Conservation (phyloP, 2,888 invertebrate species). For the Teleiodes luculella region DNA sequence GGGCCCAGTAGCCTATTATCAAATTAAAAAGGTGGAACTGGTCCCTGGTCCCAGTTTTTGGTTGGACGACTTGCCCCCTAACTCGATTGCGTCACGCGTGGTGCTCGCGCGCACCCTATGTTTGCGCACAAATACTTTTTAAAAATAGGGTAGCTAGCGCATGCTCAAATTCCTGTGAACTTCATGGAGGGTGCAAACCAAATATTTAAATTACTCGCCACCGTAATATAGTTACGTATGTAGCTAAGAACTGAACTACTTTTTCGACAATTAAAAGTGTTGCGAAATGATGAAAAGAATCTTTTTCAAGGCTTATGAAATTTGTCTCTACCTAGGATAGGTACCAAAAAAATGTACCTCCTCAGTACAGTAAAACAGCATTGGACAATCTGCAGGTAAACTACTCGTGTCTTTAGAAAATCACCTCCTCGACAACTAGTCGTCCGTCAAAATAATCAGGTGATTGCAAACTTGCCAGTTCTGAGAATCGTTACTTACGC, state of each 20-base stretch:
- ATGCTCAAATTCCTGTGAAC: constrained; percentile 33
- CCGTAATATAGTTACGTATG: too few relatives aligned
- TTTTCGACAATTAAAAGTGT: too few relatives aligned
- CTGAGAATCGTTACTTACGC: constrained; percentile 25
- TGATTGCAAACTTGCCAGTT: constrained; percentile 27
- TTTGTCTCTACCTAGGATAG: too few relatives aligned
- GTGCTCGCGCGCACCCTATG: constrained; percentile 32
- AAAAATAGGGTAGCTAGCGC: constrained; percentile 35
- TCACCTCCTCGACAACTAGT: constrained; percentile 14
- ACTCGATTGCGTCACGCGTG: constrained; percentile 54
- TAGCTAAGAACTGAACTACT: too few relatives aligned
- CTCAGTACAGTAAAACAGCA: neutral
- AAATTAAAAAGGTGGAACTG: too few relatives aligned
- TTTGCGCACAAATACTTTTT: constrained; percentile 8
- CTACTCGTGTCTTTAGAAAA: constrained; percentile 11
- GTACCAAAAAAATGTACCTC: too few relatives aligned
- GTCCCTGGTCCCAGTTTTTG: too few relatives aligned
- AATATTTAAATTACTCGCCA: constrained; percentile 5
- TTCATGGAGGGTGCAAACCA: constrained; percentile 3
- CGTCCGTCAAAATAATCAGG: constrained; percentile 25
- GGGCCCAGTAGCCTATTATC: too few relatives aligned
- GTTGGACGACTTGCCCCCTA: too few relatives aligned
- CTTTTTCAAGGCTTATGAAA: too few relatives aligned
- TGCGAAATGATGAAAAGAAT: too few relatives aligned
- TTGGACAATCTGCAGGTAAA: neutral